Conservation (phyloP, 2,888 invertebrate genomes). For the Candidula unifasciata region DNA sequence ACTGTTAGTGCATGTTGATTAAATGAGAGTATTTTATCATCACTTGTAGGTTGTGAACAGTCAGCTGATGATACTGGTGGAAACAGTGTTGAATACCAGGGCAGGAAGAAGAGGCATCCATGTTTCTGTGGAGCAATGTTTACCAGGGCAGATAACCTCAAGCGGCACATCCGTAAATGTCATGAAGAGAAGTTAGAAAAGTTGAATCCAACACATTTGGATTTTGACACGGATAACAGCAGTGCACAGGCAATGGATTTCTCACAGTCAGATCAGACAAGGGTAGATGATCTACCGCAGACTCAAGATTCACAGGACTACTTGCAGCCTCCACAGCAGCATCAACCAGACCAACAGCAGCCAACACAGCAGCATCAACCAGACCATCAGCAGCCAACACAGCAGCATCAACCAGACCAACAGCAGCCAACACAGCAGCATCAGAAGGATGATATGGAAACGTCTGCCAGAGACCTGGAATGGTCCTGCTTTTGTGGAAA, state of each 20-base stretch:
- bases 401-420: conserved; percentile 9
- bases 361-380: conserved; percentile 2
- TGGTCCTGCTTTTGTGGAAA: conserved; percentile 52
- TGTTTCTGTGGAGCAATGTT: conserved; percentile 51
- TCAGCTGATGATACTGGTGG: background rate
- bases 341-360: conserved; percentile 4
- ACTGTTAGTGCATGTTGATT: background rate
- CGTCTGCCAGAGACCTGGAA: background rate
- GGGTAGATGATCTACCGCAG: background rate
- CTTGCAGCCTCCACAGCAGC: conserved; percentile 31
- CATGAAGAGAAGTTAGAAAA: conserved; percentile 51
- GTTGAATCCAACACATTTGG: conserved; percentile 21
- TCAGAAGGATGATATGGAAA: conserved; percentile 8
- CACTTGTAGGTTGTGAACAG: background rate
- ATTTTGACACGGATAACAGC: conserved; percentile 25
- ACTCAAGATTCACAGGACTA: background rate
- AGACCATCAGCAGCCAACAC: background rate
- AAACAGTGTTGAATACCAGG: background rate
- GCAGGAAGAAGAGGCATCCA: conserved; percentile 43
- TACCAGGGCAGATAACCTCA: conserved; percentile 50
- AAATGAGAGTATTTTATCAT: background rate
- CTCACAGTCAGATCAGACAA: conserved; percentile 6
- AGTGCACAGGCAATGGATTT: conserved; percentile 14
- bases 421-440: background rate
- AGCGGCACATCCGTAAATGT: conserved; percentile 51